Evolutionary conservation across 1,140 invertebrate species (phyloP), one percentile per base, ranked within the genome.

Genomic region (Apis mellifera): DNA sequence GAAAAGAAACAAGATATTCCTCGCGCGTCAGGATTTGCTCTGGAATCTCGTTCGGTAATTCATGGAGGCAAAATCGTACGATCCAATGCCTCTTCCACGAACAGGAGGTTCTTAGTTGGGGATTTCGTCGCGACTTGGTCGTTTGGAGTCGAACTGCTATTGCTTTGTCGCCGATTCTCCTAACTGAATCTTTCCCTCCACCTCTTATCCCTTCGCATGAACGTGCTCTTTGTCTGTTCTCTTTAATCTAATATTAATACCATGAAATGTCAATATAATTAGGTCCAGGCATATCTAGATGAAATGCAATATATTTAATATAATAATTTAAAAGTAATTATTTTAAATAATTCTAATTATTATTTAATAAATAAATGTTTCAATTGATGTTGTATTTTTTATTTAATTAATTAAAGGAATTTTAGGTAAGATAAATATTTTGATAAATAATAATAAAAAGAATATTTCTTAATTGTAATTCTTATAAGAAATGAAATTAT

Each of bases 21-120:
- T 59, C 64, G 73, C 52, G 72, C 81, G 69, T 84, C 69, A 86
- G 76, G 72, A 86, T 87, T 86, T 77, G 72, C 57, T 86, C 71
- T 84, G 86, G 77, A 87, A 87, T 87, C 77, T 64, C 82, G 72
- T 81, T 87, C 72, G 86, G 86, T 87, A 87, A 87, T 87, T 87
- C 85, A 84, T 73, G 76, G 77, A 59, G 59, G 74, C 68, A 68
- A 86, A 86, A 86, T 86, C 71, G 69, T 55, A n/a, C 50, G 59
- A 83, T 71, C 81, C 64, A 17, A 52, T 52, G 48, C 21, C 42
- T 50, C 54, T 86, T 86, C 79, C 75, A 83, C 70, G 75, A 86
- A 86, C 62, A 50, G 78, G 54, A 65, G 32, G 42, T 54, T 65
- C 60, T 23, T n/a, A 42, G 32, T 21, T 9, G 32, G 52, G 42